Conservation (phyloP, 2,113 vertebrate species). For the Cephalopholis sonnerati region DNA sequence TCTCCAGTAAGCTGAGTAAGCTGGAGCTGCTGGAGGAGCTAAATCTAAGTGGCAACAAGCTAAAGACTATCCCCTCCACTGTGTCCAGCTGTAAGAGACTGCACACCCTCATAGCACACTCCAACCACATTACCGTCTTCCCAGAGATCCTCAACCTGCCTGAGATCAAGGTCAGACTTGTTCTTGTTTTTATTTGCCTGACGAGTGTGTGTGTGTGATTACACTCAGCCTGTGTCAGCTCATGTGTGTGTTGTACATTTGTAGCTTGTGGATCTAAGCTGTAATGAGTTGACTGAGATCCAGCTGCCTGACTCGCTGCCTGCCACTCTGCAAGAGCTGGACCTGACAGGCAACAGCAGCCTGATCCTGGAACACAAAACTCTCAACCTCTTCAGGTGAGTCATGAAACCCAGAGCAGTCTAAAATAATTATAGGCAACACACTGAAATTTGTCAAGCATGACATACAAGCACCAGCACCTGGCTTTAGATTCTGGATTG, state of each 20-base stretch:
- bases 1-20: slow-evolving; percentile 92
- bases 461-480: background rate
- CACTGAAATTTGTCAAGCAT: background rate
- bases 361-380: slow-evolving; percentile 95
- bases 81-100: slow-evolving; percentile 95
- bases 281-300: slow-evolving; percentile 96
- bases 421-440: background rate
- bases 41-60: slow-evolving; percentile 95
- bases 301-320: slow-evolving; percentile 92
- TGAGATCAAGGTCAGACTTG: slow-evolving; percentile 91
- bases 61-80: slow-evolving; percentile 96
- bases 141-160: slow-evolving; percentile 96
- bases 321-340: slow-evolving; percentile 91
- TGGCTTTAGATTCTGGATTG: background rate
- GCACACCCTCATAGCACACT: slow-evolving; percentile 94
- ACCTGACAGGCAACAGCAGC: slow-evolving; percentile 94
- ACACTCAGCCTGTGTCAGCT: slow-evolving; percentile 18
- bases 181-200: background rate
- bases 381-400: slow-evolving; percentile 95
- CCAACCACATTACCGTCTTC: slow-evolving; percentile 95
- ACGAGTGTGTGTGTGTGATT: background rate
- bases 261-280: slow-evolving; percentile 95
- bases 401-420: background rate
- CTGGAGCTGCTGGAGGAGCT: slow-evolving; percentile 95
- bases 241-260: slow-evolving; percentile 40